Conservation (phyloP, 2,797 vertebrate genomes). For the Eulemur albifrons region DNA sequence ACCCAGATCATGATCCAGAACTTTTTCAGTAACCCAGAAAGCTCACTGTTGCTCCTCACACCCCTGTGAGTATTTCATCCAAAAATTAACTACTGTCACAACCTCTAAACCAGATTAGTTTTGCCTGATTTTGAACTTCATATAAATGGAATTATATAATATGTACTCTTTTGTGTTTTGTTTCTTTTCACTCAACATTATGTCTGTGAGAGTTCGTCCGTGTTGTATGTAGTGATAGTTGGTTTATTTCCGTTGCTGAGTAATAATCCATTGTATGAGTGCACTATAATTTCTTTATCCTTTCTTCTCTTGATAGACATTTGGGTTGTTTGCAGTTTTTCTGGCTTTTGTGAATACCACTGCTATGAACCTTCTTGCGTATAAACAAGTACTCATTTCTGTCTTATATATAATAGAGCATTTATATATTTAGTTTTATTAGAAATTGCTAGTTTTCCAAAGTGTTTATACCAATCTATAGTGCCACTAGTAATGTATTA, state of each 20-base stretch:
- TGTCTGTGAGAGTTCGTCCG: constrained; percentile 11
- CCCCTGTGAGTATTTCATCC: background rate
- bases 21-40: background rate
- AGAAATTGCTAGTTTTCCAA: constrained; percentile 6
- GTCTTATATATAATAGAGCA: background rate
- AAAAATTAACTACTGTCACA: background rate
- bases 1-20: background rate
- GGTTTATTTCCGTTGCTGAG: constrained; percentile 39
- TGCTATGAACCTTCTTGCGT: background rate
- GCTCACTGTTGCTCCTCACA: background rate
- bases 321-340: background rate
- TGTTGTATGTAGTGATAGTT: background rate
- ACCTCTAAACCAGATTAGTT: constrained; percentile 27
- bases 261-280: background rate
- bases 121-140: constrained; percentile 35
- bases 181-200: constrained; percentile 43
- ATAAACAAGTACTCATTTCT: constrained; percentile 3
- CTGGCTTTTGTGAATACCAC: background rate
- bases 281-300: constrained; percentile 14
- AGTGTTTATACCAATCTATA: background rate
- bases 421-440: constrained; percentile 28
- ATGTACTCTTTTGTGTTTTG: background rate
- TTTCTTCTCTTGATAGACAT: background rate
- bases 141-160: background rate
- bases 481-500: background rate